Conservation (phyloP, 2,888 invertebrate species). For the Sinohyriopsis cumingii region DNA sequence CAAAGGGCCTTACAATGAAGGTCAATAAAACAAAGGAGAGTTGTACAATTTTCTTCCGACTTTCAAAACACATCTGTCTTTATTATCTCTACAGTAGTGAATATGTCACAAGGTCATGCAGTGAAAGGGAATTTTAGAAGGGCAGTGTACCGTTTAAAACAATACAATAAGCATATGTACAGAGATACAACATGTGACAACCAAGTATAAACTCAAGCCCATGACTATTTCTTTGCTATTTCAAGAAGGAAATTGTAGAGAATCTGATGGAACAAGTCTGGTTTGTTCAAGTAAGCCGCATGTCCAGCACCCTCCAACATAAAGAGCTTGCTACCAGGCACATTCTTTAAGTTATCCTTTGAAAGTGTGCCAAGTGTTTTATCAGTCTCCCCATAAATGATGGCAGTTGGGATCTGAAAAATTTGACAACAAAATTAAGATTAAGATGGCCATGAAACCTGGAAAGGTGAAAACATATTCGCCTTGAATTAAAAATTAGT, state of each 20-base stretch:
- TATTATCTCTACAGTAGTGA: no score
- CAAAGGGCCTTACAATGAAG: no score
- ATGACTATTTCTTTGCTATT: neutral
- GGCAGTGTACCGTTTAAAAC: no score
- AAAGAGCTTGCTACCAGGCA: slow-evolving; percentile 69
- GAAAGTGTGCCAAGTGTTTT: slow-evolving; percentile 63
- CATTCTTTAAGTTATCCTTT: slow-evolving; percentile 62
- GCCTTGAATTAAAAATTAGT: no score
- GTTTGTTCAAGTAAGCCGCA: slow-evolving; percentile 72
- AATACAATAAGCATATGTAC: no score
- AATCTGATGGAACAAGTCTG: slow-evolving; percentile 71
- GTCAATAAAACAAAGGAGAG: no score
- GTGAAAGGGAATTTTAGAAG: no score
- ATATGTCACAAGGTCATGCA: no score
- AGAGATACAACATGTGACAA: no score
- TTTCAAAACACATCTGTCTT: no score
- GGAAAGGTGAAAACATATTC: neutral
- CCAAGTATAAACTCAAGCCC: neutral
- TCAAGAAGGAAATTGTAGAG: slow-evolving; percentile 69
- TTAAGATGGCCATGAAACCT: neutral
- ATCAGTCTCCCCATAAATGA: slow-evolving; percentile 74
- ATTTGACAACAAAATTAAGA: neutral
- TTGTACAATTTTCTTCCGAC: no score
- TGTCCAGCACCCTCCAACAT: slow-evolving; percentile 71
- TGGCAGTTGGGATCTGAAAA: slow-evolving; percentile 72